Base-by-base conservation (phyloP, 2,888 invertebrate genomes). In the Hyppa rectilinea region DNA sequence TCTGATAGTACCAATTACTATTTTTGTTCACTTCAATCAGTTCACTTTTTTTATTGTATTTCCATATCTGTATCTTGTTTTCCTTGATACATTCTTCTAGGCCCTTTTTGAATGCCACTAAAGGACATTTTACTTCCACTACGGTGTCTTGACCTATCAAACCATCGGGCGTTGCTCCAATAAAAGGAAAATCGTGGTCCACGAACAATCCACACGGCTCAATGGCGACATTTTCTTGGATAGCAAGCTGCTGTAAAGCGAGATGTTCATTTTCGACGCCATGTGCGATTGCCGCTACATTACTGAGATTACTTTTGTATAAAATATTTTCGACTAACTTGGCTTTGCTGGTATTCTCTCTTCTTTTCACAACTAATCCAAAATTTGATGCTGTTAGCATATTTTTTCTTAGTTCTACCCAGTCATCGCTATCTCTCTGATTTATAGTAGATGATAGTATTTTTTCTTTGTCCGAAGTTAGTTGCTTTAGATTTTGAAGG, bases 391-490 rank as follows among this genome's bases (percentile, higher is more conserved):
- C 50, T 26, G 17, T 29, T 17, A 26, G 17, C 26, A 26, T 29
- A 50, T 50, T 50, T 26, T 50, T 26, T 50, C 50, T 50, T 20
- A 26, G 26, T 50, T 50, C 50, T 50, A 50, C 17, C 50, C 17
- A 50, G 26, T 23, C 36, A n/a, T 55, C 36, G 55, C 55, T 55
- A 36, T 55, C 36, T 40, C 56, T 58, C 38, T 26, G 20, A 58
- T 58, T 40, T 38, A 56, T 26, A 17, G 56, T 56, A 23, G 55
- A 55, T 55, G 7, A 2, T 55, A 4, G 36, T 34, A 55, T 55
- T 23, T 55, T 55, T n/a, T 55, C 40, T 38, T 26, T 40, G 5
- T 58, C 40, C 10, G 40, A 26, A 40, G 58, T 40, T 10, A 58
- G 26, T 58, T 40, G 29, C 5, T 29, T 59, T 29, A 7, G n/a